Percentiles rank a stretch among this genome's conserved stretches.
Conservation (phyloP, 92 coral and sea anemone species). For the Bergia puertoricense region DNA sequence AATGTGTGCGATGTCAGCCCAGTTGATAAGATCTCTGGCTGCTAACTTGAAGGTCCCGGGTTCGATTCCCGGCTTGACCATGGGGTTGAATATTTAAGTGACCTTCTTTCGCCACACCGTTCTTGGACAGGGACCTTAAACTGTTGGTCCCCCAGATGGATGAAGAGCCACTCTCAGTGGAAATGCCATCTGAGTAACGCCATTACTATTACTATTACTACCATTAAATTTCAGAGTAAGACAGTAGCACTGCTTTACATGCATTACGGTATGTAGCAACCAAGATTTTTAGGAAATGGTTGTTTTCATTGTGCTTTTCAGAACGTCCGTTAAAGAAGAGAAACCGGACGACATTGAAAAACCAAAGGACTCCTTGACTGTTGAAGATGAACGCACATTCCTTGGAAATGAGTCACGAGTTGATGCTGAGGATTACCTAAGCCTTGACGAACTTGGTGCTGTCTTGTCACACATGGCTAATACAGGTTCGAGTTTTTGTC, state of each 20-base stretch:
- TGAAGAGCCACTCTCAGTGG: too few relatives aligned
- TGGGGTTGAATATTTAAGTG: too few relatives aligned
- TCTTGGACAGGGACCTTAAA: too few relatives aligned
- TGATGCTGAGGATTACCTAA: slow-evolving; percentile 2
- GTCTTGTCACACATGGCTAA: slow-evolving; percentile 21
- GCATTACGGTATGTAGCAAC: background rate
- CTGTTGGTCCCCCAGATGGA: too few relatives aligned
- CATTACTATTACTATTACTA: too few relatives aligned
- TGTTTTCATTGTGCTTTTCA: background rate
- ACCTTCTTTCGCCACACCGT: too few relatives aligned
- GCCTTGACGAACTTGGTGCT: slow-evolving; percentile 17
- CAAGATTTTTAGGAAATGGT: background rate
- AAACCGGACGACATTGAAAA: background rate
- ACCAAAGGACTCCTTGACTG: background rate
- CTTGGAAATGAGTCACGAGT: background rate
- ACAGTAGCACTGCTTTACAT: background rate
- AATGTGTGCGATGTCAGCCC: background rate
- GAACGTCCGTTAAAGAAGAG: background rate
- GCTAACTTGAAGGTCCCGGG: too few relatives aligned
- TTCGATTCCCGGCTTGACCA: too few relatives aligned
- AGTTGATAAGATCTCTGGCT: too few relatives aligned
- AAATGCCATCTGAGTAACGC: too few relatives aligned
- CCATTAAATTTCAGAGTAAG: too few relatives aligned
- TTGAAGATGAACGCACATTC: background rate
- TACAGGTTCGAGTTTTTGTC: background rate